Evolutionary conservation across 2,797 vertebrate species (phyloP).

Genomic region (Danio albolineatus): DNA sequence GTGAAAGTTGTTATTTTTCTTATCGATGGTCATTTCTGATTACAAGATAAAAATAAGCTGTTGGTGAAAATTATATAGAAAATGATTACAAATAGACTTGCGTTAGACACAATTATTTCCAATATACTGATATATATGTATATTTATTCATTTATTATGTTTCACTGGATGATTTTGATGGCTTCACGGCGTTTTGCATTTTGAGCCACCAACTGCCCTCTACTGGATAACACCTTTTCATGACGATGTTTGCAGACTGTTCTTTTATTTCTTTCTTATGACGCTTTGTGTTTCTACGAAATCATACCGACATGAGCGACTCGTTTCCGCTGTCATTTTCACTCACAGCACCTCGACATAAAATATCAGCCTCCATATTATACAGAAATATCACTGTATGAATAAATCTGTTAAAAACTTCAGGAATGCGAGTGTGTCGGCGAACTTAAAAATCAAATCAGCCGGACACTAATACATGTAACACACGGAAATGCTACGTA

Average conservation of each 20-base stretch:
- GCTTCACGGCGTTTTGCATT: neutral
- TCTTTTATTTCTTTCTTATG: neutral
- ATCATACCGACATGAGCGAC: neutral
- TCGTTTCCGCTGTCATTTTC: neutral
- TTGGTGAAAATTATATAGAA: too few relatives aligned
- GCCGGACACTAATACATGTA: constrained; percentile 36
- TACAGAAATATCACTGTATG: neutral
- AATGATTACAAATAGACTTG: too few relatives aligned
- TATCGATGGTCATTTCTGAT: neutral
- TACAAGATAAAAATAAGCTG: neutral
- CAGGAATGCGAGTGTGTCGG: neutral
- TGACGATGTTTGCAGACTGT: neutral
- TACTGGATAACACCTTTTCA: accelerated
- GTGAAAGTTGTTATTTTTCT: constrained; percentile 9
- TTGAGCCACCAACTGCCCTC: constrained; percentile 26
- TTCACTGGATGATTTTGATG: neutral
- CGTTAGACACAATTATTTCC: too few relatives aligned
- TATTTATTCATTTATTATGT: too few relatives aligned
- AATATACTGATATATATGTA: too few relatives aligned
- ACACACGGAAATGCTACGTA: constrained; percentile 41
- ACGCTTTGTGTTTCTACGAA: constrained; percentile 12
- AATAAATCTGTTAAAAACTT: neutral
- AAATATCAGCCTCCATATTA: neutral
- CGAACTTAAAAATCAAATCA: neutral
- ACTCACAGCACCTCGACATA: neutral